Evolutionary conservation across 2,113 vertebrate species (phyloP), one percentile per base, ranked within the genome.

Genomic region (Hemiprocne comata): DNA sequence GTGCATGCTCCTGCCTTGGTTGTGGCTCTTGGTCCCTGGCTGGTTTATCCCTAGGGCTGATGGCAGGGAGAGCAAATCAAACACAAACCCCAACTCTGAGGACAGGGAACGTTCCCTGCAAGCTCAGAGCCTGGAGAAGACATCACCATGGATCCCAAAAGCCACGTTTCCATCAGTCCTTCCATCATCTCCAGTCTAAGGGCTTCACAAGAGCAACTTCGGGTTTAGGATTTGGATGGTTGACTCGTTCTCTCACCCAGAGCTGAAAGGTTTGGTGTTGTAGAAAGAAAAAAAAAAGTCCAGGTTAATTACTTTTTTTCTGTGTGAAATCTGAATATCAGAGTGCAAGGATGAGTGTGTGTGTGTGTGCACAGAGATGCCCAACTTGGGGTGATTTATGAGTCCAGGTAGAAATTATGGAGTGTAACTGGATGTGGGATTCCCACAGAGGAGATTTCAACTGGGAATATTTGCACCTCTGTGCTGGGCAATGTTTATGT

Each of bases 1-100:
- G 5, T 4, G 4, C 40, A 3, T 2, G 4, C 23, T 31, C 11
- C 51, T 2, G 12, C 8, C 1, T 2, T 3, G 40, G 34, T 33
- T 3, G 0, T 5, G 23, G 25, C 10, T 29, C 75, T 31, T 5
- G 38, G 25, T 23, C 18, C 57, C n/a, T 2, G 11, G 10, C 28
- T 38, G 48, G 24, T 62, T 48, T 12, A 23, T 42, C 31, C 19
- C 75, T 20, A 46, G 4, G 5, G 33, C 57, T 11, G 62, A 7
- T 31, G 3, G 3, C 7, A 8, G 48, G 34, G 53, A 12, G 61
- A 24, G 40, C 55, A 24, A 46, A 33, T 17, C 17, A 44, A 64
- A 58, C 29, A 1, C 25, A 13, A 31, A 16, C 3, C 64, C 60
- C 7, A 9, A 10, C 64, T 53, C 81, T 13, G 3, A 16, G 61